Conservation (phyloP, 2,113 vertebrate genomes). For the Astatoreochromis straeleni region DNA sequence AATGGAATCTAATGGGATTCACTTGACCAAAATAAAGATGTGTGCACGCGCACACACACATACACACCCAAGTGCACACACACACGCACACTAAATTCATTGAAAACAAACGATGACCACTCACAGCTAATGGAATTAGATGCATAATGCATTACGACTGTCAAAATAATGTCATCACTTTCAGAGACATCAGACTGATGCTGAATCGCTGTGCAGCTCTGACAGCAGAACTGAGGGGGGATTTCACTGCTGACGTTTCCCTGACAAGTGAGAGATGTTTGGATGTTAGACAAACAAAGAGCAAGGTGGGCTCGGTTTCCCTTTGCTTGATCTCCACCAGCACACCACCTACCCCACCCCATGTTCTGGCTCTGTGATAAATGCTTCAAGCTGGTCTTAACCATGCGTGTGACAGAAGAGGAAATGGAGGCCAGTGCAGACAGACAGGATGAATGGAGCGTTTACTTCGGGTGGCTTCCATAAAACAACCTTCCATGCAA, state of each 20-base stretch:
- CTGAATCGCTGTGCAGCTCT: neutral
- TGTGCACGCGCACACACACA: neutral
- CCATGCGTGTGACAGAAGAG: conserved; percentile 66
- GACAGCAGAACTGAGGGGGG: neutral
- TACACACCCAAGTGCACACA: neutral
- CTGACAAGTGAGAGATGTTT: conserved; percentile 11
- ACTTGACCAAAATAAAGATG: conserved; percentile 41
- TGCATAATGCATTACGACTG: conserved; percentile 16
- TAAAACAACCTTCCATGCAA: conserved; percentile 26
- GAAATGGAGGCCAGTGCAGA: conserved; percentile 50
- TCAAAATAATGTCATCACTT: conserved; percentile 39
- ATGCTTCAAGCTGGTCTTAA: conserved; percentile 65
- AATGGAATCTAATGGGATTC: conserved; percentile 53
- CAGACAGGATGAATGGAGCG: conserved; percentile 54
- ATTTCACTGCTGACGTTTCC: neutral
- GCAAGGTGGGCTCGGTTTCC: conserved; percentile 10
- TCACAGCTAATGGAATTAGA: conserved; percentile 40
- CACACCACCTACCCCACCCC: neutral
- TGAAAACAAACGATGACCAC: conserved; percentile 39
- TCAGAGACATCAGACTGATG: neutral
- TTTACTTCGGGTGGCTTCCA: conserved; percentile 51
- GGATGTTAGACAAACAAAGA: conserved; percentile 8
- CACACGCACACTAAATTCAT: neutral
- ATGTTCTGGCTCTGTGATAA: conserved; percentile 38
- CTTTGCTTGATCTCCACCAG: conserved; percentile 1